Evolutionary conservation across 2,888 invertebrate genomes (phyloP).

Genomic region (Athalia cordata): DNA sequence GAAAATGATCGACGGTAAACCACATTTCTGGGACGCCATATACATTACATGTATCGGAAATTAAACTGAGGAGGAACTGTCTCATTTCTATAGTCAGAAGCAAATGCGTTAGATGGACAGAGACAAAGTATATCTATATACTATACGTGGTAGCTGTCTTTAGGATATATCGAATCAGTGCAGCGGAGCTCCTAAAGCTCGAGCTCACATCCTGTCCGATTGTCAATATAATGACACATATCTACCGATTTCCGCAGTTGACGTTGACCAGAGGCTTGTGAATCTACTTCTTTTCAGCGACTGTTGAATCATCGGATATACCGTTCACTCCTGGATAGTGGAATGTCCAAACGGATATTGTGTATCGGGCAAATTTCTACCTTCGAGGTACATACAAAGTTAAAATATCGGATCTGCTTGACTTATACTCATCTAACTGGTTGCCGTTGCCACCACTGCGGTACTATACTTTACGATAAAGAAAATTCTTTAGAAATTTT

Average conservation of each 20-base stretch:
- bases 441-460: neutral
- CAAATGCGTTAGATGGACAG: conserved; percentile 13
- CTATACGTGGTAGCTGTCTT: neutral
- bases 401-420: neutral
- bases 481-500: conserved; percentile 23
- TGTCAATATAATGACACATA: conserved; percentile 22
- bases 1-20: neutral
- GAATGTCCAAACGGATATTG: neutral
- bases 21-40: neutral
- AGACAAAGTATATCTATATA: neutral
- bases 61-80: conserved; percentile 24
- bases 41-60: conserved; percentile 15
- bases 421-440: neutral
- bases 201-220: conserved; percentile 8
- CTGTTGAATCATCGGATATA: neutral
- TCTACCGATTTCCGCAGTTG: conserved; percentile 35
- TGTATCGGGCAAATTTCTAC: conserved; percentile 2
- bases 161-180: conserved; percentile 6
- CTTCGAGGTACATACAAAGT: neutral
- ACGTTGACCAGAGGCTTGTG: neutral
- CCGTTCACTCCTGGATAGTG: neutral
- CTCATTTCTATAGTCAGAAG: conserved; percentile 5
- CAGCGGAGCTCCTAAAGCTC: neutral
- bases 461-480: neutral
- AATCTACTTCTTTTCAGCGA: conserved; percentile 11